Evolutionary conservation across 2,797 vertebrate genomes (phyloP).

Genomic region (Huso huso): DNA sequence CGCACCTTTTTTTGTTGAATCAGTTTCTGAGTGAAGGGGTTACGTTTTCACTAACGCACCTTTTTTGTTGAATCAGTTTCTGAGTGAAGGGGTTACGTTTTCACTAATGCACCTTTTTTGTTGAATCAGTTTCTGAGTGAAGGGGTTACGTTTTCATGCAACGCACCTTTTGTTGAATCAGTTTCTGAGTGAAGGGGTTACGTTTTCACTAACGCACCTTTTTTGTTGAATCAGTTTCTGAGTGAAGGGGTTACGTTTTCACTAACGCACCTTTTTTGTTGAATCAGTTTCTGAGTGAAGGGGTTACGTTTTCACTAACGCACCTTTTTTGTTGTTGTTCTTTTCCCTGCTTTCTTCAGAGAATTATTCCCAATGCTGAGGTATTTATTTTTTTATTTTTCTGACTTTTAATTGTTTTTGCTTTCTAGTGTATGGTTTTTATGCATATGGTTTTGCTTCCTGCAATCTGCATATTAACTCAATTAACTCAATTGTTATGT

Average conservation of each 20-base stretch:
- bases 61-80: conserved; percentile 47
- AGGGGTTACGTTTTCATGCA: conserved; percentile 58
- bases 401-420: not conserved
- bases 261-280: conserved; percentile 59
- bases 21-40: conserved; percentile 57
- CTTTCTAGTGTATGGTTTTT: conserved; percentile 20
- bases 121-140: conserved; percentile 55
- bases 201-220: conserved; percentile 62
- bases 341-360: conserved; percentile 68
- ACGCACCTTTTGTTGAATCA: conserved; percentile 51
- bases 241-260: conserved; percentile 58
- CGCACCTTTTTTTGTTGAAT: conserved; percentile 48
- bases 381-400: conserved; percentile 56
- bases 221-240: conserved; percentile 48
- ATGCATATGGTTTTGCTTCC: conserved; percentile 23
- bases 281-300: conserved; percentile 51
- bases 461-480: not conserved
- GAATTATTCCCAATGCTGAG: conserved; percentile 73
- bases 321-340: conserved; percentile 51
- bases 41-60: conserved; percentile 62
- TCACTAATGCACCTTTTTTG: conserved; percentile 59
- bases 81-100: conserved; percentile 59
- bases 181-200: conserved; percentile 58
- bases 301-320: conserved; percentile 63
- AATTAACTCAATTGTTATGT: no score